Evolutionary conservation across 2,113 vertebrate species (phyloP).

Genomic region (Microtus oregoni): DNA sequence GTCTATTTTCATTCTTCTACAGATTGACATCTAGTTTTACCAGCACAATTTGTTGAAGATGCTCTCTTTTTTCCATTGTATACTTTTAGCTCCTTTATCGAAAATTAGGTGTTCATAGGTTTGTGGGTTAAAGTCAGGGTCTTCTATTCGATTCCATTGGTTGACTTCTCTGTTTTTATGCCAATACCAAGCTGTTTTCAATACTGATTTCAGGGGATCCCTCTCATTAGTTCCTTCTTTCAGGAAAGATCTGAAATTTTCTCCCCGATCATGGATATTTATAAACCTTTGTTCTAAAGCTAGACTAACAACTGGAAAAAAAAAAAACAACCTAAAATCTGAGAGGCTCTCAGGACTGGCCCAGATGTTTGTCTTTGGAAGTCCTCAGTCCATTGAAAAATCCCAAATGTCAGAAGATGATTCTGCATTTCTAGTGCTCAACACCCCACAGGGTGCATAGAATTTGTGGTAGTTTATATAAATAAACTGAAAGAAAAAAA

Average conservation of each 20-base stretch:
- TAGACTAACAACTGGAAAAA: background rate
- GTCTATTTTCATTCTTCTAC: no score
- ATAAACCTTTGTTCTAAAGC: background rate
- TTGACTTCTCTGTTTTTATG: no score
- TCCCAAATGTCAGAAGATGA: background rate
- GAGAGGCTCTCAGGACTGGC: background rate
- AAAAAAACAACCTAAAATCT: background rate
- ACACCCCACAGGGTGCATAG: background rate
- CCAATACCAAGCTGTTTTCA: no score
- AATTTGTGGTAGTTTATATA: background rate
- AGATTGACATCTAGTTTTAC: no score
- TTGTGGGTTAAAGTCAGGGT: no score
- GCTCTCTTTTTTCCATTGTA: no score
- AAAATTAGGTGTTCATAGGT: no score
- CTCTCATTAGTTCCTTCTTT: background rate
- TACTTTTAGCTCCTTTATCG: no score
- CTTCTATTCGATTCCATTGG: no score
- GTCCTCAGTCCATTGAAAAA: background rate
- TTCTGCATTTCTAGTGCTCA: background rate
- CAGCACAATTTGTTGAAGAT: no score
- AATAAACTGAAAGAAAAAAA: no score
- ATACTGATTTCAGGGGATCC: background rate
- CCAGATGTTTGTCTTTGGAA: slow-evolving; percentile 39
- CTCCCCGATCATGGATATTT: background rate
- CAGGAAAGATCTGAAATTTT: background rate